Base-by-base conservation (phyloP, 1,140 invertebrate genomes). In the Ostrea denselamellosa region DNA sequence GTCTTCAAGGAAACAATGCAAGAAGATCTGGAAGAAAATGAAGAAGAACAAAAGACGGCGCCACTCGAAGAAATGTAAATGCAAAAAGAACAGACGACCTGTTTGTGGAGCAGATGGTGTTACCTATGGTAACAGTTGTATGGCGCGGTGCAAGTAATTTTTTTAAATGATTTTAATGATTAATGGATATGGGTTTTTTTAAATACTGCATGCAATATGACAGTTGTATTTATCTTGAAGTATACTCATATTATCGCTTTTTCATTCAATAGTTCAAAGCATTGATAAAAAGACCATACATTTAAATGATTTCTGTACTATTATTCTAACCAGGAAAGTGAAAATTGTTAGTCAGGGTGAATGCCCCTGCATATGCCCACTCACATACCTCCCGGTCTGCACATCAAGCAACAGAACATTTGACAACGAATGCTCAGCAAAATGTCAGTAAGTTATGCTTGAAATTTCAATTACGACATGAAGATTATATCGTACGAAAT, bases 111-210 rank as follows among this genome's bases (percentile, higher is more conserved):
- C 44, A 14, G 62, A 88, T 22, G 83, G 83, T 2, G 71, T 54
- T 10, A 88, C 87, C 0, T 88, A 88, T 28, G 87, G 87, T 1
- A 88, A 88, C 12, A 77, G 34, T 34, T 88, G 87, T 51, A 53
- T 52, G 14, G 88, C 81, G n/a, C 58, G 68, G 28, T 77, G 68
- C 68, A 77, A 77, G 68, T 77, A 34, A 77, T 22, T 28, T 77
- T 77, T 77, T n/a, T 19, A 3, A 0, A 19, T 58, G 19, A n/a
- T 19, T 62, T 17, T n/a, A 62, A 7, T 58, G 56, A 9, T 12
- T 56, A 56, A 14, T 14, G 17, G 9, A 0, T 19, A 12, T 19
- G 17, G 10, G 12, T 58, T 10, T 17, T 62, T 62, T n/a, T 19
- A 62, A 5, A 62, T 12, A n/a, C n/a, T n/a, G n/a, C n/a, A 44